Conservation (phyloP, 2,113 vertebrate genomes). For the Nothoprocta perdicaria region DNA sequence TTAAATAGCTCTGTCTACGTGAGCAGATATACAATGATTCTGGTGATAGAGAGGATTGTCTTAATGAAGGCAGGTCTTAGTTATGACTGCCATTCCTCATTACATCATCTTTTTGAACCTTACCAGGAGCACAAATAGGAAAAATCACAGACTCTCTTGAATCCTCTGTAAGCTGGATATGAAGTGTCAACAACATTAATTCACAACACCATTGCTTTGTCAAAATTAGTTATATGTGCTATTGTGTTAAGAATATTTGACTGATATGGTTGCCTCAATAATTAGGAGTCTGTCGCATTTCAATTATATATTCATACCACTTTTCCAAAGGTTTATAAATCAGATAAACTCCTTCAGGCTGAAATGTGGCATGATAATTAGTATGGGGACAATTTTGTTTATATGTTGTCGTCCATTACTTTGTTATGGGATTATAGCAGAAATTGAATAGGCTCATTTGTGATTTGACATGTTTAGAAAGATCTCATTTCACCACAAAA, state of each 20-base stretch:
- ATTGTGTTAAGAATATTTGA: constrained; percentile 45
- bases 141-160: neutral
- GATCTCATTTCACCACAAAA: neutral
- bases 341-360: neutral
- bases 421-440: neutral
- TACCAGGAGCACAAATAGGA: neutral
- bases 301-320: constrained; percentile 12
- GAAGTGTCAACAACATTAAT: constrained; percentile 31
- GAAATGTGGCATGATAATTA: constrained; percentile 5
- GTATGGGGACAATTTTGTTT: neutral
- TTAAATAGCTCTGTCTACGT: neutral
- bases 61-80: constrained; percentile 2
- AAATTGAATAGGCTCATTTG: neutral
- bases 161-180: neutral
- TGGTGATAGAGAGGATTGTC: neutral
- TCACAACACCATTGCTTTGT: constrained; percentile 9
- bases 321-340: constrained; percentile 27
- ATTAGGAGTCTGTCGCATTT: constrained; percentile 43
- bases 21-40: neutral
- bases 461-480: neutral
- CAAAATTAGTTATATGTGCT: constrained; percentile 17
- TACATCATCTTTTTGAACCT: neutral
- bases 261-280: neutral
- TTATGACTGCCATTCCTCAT: neutral
- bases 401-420: neutral